phyloP scores from a whole-genome alignment of 2,797 vertebrate species.

The Vultur gryphus region DNA sequence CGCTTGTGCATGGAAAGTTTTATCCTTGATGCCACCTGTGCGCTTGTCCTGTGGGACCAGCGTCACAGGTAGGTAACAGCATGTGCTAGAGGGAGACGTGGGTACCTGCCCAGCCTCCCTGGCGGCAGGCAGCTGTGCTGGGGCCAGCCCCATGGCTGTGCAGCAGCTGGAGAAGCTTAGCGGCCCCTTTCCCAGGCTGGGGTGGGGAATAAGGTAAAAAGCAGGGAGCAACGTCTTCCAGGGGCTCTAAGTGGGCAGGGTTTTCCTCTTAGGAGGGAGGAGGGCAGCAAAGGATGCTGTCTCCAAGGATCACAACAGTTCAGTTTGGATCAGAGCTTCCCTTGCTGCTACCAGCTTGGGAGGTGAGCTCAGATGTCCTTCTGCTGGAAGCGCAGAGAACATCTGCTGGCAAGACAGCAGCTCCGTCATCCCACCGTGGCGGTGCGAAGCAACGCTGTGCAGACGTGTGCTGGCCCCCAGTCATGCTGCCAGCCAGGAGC shows the following conservation, averaged over 20 bases:
- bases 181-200: not conserved
- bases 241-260: not conserved
- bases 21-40: not conserved
- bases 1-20: not conserved
- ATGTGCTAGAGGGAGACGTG: not conserved
- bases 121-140: not conserved
- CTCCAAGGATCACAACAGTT: not conserved
- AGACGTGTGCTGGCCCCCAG: fast-evolving
- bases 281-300: not conserved
- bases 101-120: not conserved
- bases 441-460: fast-evolving
- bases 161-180: not conserved
- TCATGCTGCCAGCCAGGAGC: not conserved
- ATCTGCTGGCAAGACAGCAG: not conserved
- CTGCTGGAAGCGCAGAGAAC: not conserved
- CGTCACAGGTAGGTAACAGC: not conserved
- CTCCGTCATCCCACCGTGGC: fast-evolving
- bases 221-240: not conserved
- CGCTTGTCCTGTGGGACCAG: not conserved
- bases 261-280: not conserved
- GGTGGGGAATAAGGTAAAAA: not conserved
- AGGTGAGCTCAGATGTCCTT: not conserved
- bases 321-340: not conserved
- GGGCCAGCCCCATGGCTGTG: not conserved
- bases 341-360: not conserved